phyloP scores from a whole-genome alignment of 2,888 invertebrate species.

The Platycheirus albimanus region DNA sequence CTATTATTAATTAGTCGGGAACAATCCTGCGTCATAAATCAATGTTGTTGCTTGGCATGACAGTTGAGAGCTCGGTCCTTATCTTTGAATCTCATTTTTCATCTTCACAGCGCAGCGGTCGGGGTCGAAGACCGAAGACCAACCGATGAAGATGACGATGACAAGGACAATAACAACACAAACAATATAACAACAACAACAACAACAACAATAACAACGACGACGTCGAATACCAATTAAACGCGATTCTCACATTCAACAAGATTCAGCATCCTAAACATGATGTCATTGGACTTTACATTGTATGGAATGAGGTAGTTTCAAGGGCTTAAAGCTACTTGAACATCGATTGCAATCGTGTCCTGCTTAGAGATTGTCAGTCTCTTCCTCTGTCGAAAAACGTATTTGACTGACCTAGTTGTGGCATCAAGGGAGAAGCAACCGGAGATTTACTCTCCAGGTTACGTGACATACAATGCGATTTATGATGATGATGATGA shows the following conservation, averaged over 20 bases:
- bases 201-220: constrained; percentile 28
- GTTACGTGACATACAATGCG: constrained; percentile 69
- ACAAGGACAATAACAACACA: constrained; percentile 38
- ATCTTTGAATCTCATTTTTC: constrained; percentile 72
- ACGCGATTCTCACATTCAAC: constrained; percentile 47
- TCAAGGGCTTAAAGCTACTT: constrained; percentile 40
- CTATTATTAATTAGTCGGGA: constrained; percentile 73
- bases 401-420: constrained; percentile 57
- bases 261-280: constrained; percentile 29
- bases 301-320: constrained; percentile 1
- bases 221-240: constrained; percentile 51
- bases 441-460: constrained; percentile 43
- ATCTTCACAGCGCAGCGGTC: constrained; percentile 37
- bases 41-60: constrained; percentile 45
- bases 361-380: constrained; percentile 23
- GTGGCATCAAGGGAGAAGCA: neutral
- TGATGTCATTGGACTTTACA: constrained; percentile 57
- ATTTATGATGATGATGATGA: constrained; percentile 68
- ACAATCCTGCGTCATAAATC: constrained; percentile 69
- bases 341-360: constrained; percentile 50
- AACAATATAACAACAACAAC: too few relatives aligned
- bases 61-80: constrained; percentile 45
- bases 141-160: constrained; percentile 21
- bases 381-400: constrained; percentile 5
- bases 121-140: constrained; percentile 21